Conservation (phyloP, 92 coral and sea anemone genomes). For the Parazoanthus swiftii region DNA sequence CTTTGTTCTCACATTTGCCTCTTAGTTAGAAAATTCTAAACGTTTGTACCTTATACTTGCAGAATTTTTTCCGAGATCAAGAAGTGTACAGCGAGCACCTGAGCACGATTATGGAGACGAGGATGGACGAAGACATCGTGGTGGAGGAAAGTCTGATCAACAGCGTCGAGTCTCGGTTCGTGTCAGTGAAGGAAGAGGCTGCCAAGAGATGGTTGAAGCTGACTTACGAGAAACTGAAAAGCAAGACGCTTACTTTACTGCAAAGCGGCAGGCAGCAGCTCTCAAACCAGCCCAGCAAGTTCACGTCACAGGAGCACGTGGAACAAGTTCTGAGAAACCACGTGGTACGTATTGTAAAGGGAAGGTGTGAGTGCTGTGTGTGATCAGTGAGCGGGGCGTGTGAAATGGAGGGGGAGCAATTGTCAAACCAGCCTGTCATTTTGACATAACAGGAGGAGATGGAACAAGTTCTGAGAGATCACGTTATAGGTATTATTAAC, state of each 20-base stretch:
- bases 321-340: constrained; percentile 74
- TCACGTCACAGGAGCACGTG: constrained; percentile 79
- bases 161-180: constrained; percentile 75
- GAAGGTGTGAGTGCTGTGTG: neutral
- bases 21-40: neutral
- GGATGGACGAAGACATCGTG: constrained; percentile 70
- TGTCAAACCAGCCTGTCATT: constrained; percentile 64
- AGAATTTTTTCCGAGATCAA: constrained; percentile 83
- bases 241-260: constrained; percentile 58
- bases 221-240: constrained; percentile 63
- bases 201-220: constrained; percentile 64
- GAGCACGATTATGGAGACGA: constrained; percentile 59
- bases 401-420: constrained; percentile 48
- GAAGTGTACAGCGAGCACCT: constrained; percentile 60
- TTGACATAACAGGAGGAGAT: constrained; percentile 78
- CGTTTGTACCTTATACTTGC: neutral
- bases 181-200: constrained; percentile 66
- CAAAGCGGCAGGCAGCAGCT: constrained; percentile 76
- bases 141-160: constrained; percentile 79
- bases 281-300: constrained; percentile 66
- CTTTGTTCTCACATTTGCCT: neutral
- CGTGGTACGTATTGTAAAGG: constrained; percentile 57
- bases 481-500: constrained; percentile 57
- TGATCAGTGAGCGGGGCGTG: too few species aligned
- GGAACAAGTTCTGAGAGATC: constrained; percentile 69